Conservation (phyloP, 2,113 vertebrate species). For the Dicaeum eximium region DNA sequence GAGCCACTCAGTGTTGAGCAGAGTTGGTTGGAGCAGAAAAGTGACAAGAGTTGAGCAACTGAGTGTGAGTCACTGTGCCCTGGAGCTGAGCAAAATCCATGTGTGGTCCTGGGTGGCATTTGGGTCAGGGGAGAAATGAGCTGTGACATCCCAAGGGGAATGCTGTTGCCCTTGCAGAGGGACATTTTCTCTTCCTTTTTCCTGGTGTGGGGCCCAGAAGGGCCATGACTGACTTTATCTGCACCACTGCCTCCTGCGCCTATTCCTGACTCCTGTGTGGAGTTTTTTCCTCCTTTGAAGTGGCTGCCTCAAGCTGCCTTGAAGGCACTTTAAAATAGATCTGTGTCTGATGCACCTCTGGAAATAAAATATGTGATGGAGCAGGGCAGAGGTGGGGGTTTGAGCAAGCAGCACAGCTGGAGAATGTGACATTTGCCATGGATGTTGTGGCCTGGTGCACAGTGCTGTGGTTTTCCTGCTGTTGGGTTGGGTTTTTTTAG, state of each 20-base stretch:
- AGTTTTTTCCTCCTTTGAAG: neutral
- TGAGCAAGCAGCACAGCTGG: neutral
- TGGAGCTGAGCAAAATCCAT: fast-evolving
- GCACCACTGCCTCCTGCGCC: neutral
- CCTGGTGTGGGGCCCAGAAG: neutral
- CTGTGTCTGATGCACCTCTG: neutral
- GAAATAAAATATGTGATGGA: neutral
- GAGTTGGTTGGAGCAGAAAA: neutral
- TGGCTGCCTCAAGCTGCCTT: neutral
- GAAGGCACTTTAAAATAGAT: neutral
- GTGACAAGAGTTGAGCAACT: fast-evolving
- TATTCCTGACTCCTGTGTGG: neutral
- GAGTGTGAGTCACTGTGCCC: neutral
- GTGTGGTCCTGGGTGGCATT: neutral
- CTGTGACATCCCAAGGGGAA: neutral
- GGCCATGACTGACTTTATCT: neutral
- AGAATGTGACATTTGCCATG: fast-evolving
- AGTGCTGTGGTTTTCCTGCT: neutral
- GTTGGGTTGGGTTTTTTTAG: neutral
- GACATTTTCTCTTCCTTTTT: neutral
- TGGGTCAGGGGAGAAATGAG: neutral
- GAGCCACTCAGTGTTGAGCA: too few relatives aligned
- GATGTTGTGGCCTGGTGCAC: neutral
- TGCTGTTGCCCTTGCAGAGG: neutral
- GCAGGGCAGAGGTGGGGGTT: neutral